Evolutionary conservation across 2,888 invertebrate genomes (phyloP), one percentile per base, ranked within the genome.

Genomic region (Tachina lurida): DNA sequence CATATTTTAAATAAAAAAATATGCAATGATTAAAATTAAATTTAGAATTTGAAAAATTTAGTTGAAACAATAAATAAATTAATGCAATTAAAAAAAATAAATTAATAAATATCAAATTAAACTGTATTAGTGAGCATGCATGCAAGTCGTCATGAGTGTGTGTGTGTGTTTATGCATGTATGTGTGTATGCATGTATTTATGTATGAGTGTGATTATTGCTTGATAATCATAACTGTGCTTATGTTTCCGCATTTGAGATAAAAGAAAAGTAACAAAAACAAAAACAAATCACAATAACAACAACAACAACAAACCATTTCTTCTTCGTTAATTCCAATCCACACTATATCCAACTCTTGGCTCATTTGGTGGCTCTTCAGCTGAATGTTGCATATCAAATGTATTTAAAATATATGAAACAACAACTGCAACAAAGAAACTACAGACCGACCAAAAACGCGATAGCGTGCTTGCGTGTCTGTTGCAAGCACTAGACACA

Each of bases 211-310:
- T 74, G 74, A 73, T 77, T 67, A 78, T 78, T 70, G 67, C 83
- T 67, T 67, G 79, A 79, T 82, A 86, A 86, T 86, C 86, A 86
- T 86, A 86, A 86, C 86, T 86, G 86, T 86, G 86, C 83, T 86
- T 83, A 86, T 80, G 79, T 86, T 82, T 84, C 87, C 84, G 84
- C 87, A 87, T 84, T 81, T 78, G 78, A 78, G 87, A 87, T 84
- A 80, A 87, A 81, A n/a, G n/a, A n/a, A 19, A 31, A 22, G 15
- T 73, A 19, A 60, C 41, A 54, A 68, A 41, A 63, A 43, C 22
- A 58, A 77, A 31, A 49, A 49, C 22, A 76, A 19, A 31, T 4
- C 31, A 31, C 2, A n/a, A 73, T 31, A 2, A 31, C 7, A 73
- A 52, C 15, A 63, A 65, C 12, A 58, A 68, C 63, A 77, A 70